These are phyloP conservation scores for Bufo gargarizans DNA, from an alignment of 2,113 vertebrate genomes.

Conservation along the genomic window DNA sequence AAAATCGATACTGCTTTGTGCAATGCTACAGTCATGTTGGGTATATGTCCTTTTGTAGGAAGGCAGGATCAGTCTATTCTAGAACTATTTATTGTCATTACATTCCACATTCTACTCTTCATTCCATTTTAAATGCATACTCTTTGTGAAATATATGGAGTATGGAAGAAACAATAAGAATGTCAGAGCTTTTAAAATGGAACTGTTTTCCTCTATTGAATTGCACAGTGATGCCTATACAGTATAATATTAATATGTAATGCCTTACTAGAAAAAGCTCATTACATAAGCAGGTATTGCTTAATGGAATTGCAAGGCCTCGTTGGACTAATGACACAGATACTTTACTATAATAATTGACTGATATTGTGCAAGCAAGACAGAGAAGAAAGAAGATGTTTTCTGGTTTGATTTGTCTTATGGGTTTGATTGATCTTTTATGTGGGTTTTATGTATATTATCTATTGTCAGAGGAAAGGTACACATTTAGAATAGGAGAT, in stretches of 20 bases:
- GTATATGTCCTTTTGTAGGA: background rate
- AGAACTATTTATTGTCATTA: constrained; percentile 32
- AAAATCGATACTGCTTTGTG: background rate
- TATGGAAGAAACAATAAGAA: constrained; percentile 49
- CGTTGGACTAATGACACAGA: constrained; percentile 43
- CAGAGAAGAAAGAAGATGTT: constrained; percentile 4
- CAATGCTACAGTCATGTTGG: background rate
- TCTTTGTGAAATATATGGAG: constrained; percentile 47
- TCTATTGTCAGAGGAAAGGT: constrained; percentile 1
- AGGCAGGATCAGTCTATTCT: background rate
- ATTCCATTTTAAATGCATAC: constrained; percentile 35
- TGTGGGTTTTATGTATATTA: constrained; percentile 23
- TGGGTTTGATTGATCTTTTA: constrained; percentile 1
- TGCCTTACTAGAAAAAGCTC: constrained; percentile 47
- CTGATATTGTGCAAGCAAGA: constrained; percentile 26
- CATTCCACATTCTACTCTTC: constrained; percentile 5
- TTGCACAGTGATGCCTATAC: constrained; percentile 42
- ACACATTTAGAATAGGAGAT: background rate
- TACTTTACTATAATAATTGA: constrained; percentile 44
- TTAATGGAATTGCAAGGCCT: constrained; percentile 48
- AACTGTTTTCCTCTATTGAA: constrained; percentile 44
- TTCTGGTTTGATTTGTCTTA: constrained; percentile 28
- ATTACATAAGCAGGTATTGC: constrained; percentile 52
- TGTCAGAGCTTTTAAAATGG: constrained; percentile 32
- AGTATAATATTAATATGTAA: constrained; percentile 53